Evolutionary conservation across 2,113 vertebrate genomes (phyloP), one percentile per base, ranked within the genome.

Genomic region (Trinectes maculatus): DNA sequence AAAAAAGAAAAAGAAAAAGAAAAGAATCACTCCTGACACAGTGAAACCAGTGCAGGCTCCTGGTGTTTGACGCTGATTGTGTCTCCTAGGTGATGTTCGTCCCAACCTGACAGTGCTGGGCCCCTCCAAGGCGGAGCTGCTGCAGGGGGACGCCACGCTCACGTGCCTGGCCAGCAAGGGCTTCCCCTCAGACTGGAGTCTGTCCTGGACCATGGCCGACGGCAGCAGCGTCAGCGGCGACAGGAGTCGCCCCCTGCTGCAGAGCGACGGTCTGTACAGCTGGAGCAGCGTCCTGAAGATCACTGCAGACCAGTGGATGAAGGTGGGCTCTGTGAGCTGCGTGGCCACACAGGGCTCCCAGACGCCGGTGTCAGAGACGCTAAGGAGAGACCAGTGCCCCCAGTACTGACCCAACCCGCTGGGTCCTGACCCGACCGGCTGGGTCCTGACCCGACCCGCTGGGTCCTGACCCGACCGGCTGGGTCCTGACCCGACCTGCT

Each of bases 261-360:
- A 10, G 56, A 49, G 25, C 21, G 71, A 66, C 37, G 52, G 37
- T 34, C 37, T 0, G 29, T 65, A 66, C 62, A 74, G 53, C 61
- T 74, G 71, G 71, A 74, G 71, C 71, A 74, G 71, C 62, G 60
- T 47, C 71, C 71, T 74, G 71, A 74, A 37, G 42, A 16, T 72
- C 59, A 3, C 52, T 73, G 61, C 61, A 58, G 65, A 64, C 29
- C 66, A 59, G 53, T 64, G 66, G 74, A 12, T 7, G 29, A 52
- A 40, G 37, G 37, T 39, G 54, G 22, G 8, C 52, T 62, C 69
- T 24, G 72, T 75, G 48, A 65, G 28, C 74, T 77, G 66, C 53
- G 65, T 70, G 66, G 74, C 74, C 66, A 58, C 40, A 49, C 58
- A 56, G 59, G 69, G 69, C 33, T 62, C 56, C 56, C 64, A 69